These are phyloP conservation scores for Zeuzera pyrina DNA, from an alignment of 2,888 invertebrate species.

Conservation along the genomic window DNA sequence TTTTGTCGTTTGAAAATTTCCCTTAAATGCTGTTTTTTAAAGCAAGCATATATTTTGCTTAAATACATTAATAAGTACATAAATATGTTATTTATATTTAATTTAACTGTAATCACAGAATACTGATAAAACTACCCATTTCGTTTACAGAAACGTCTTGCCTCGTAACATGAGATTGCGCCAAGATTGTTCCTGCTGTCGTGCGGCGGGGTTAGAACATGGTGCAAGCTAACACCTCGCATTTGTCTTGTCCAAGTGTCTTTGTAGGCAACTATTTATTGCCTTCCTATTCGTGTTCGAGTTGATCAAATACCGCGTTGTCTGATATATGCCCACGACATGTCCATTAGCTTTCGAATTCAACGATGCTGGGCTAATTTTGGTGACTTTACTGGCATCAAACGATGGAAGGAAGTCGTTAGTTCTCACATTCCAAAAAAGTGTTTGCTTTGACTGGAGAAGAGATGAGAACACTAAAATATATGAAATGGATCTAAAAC, in stretches of 20 bases:
- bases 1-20: no score
- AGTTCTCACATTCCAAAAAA: slow-evolving; percentile 15
- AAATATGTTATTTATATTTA: no score
- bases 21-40: no score
- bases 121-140: no score
- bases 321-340: slow-evolving; percentile 40
- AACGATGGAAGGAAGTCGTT: slow-evolving; percentile 40
- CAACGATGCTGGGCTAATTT: no score
- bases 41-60: no score
- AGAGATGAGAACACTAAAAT: no score
- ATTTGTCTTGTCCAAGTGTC: slow-evolving; percentile 49
- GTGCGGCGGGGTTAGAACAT: background rate
- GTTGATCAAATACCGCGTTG: slow-evolving; percentile 34
- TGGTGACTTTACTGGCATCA: slow-evolving; percentile 18
- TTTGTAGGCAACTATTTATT: slow-evolving; percentile 23
- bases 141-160: no score
- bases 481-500: background rate
- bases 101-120: no score
- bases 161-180: no score
- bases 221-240: slow-evolving; percentile 26
- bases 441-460: background rate
- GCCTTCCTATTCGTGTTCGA: slow-evolving; percentile 1
- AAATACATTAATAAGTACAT: no score
- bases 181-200: background rate
- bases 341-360: slow-evolving; percentile 57